phyloP scores from a whole-genome alignment of 2,888 invertebrate genomes.

The Platynereis dumerilii region DNA sequence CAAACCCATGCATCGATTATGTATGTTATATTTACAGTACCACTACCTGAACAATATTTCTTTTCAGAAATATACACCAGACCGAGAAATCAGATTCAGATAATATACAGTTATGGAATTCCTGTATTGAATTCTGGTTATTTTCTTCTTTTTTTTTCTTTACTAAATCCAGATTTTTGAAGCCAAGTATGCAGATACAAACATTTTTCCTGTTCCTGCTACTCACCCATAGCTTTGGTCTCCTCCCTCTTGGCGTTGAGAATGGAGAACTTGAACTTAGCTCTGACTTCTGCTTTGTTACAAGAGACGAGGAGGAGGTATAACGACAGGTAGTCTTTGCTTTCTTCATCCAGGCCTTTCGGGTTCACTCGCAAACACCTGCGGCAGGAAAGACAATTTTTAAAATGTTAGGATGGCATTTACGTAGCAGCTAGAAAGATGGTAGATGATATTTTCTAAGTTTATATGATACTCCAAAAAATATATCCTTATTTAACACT shows the following conservation, averaged over 20 bases:
- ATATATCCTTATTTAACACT: background rate
- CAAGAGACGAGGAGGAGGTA: slow-evolving; percentile 98
- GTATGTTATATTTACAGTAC: too few relatives aligned
- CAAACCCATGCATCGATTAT: too few relatives aligned
- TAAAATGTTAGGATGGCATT: slow-evolving; percentile 27
- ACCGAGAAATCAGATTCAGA: too few relatives aligned
- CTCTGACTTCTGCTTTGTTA: slow-evolving; percentile 99
- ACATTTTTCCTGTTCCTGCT: too few relatives aligned
- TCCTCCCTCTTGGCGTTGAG: slow-evolving; percentile 99
- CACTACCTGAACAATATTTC: too few relatives aligned
- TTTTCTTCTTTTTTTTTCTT: too few relatives aligned
- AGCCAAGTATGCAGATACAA: too few relatives aligned
- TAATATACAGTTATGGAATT: too few relatives aligned
- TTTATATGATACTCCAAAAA: background rate
- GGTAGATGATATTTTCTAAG: background rate
- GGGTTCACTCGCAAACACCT: slow-evolving; percentile 99
- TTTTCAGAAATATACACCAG: too few relatives aligned
- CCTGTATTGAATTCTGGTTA: too few relatives aligned
- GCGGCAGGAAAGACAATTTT: slow-evolving; percentile 33
- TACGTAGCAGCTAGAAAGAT: background rate
- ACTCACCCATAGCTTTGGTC: slow-evolving; percentile 98
- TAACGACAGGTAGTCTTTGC: slow-evolving; percentile 99
- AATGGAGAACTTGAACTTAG: slow-evolving; percentile 99
- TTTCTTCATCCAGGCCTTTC: slow-evolving; percentile 99
- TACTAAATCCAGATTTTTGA: too few relatives aligned